These are phyloP conservation scores for Gobionotothen gibberifrons DNA, from an alignment of 2,797 vertebrate genomes.

Conservation along the genomic window DNA sequence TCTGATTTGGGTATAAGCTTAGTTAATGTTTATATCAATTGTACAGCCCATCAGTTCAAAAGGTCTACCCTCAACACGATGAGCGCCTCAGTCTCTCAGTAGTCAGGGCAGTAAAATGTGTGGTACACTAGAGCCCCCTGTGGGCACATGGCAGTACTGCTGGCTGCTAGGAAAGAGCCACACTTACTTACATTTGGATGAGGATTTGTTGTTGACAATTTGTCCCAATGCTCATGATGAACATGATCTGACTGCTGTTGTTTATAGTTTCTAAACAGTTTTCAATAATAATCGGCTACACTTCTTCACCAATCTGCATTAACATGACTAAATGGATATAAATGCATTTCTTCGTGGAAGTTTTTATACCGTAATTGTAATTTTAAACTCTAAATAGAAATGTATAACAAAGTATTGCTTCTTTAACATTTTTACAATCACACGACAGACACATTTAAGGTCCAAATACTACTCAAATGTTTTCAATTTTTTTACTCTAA, in stretches of 20 bases:
- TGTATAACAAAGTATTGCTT: conserved; percentile 13
- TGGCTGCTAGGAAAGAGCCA: conserved; percentile 43
- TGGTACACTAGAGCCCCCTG: conserved; percentile 95
- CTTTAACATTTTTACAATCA: conserved; percentile 15
- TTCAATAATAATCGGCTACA: conserved; percentile 17
- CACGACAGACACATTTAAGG: not conserved
- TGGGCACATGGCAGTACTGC: conserved; percentile 81
- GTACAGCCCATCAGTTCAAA: conserved; percentile 76
- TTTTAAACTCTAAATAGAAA: conserved; percentile 4
- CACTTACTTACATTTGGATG: conserved; percentile 60
- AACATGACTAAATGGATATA: conserved; percentile 29
- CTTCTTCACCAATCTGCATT: conserved; percentile 17
- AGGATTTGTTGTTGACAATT: conserved; percentile 63
- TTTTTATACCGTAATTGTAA: not conserved
- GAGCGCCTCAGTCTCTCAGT: conserved; percentile 61
- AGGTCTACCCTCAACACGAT: conserved; percentile 75
- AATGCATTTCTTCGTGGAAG: conserved; percentile 18
- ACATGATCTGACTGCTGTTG: conserved; percentile 47
- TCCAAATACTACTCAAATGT: conserved; percentile 22
- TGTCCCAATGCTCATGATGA: conserved; percentile 61
- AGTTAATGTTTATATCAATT: conserved; percentile 78
- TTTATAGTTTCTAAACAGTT: conserved; percentile 34
- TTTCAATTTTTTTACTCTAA: conserved; percentile 3
- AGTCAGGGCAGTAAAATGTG: conserved; percentile 78
- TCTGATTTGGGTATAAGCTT: conserved; percentile 67